Base-by-base conservation (phyloP, 2,888 invertebrate genomes). In the Melitaea athalia region DNA sequence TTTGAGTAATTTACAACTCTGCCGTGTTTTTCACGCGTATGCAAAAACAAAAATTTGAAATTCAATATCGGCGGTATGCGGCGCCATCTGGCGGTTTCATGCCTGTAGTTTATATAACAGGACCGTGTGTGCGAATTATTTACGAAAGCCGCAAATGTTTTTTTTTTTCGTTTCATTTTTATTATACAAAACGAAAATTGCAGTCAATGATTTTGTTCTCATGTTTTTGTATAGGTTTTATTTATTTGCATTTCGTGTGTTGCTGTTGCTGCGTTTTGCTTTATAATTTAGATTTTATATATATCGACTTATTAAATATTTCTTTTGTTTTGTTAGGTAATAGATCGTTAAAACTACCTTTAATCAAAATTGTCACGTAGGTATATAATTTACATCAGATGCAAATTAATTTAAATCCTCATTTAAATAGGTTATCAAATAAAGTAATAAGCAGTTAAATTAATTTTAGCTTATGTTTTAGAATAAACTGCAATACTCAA, bases 21-120 rank as follows among this genome's bases (percentile, higher is more conserved):
- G 60, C 49, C 49, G 31, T 69, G 69, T 73, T 74, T 77, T 74
- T 74, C 75, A 78, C 77, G 73, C 76, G 77, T 78, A 81, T 81
- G 81, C 79, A 81, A 79, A 82, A 79, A 78, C 68, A 75, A 78
- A 78, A 79, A 81, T 83, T 82, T 82, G 81, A 79, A 82, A 81
- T 81, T 82, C 82, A 83, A 82, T 81, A 80, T 79, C 72, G 76
- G 75, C 67, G 68, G 71, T 73, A 69, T 75, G 71, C 68, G 70
- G 70, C 74, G 74, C 75, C 81, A 80, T 79, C 80, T 80, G 81
- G 72, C 73, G 75, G 70, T 72, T 55, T 55, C 55, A 15, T 55
- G 71, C 66, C 65, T 17, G 55, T 60, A 61, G 65, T 57, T 47
- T 52, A 55, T 63, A 61, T 63, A 74, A 77, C 75, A 74, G 74